These are phyloP conservation scores for Todiramphus chloris DNA, from an alignment of 2,113 vertebrate species.

Conservation along the genomic window DNA sequence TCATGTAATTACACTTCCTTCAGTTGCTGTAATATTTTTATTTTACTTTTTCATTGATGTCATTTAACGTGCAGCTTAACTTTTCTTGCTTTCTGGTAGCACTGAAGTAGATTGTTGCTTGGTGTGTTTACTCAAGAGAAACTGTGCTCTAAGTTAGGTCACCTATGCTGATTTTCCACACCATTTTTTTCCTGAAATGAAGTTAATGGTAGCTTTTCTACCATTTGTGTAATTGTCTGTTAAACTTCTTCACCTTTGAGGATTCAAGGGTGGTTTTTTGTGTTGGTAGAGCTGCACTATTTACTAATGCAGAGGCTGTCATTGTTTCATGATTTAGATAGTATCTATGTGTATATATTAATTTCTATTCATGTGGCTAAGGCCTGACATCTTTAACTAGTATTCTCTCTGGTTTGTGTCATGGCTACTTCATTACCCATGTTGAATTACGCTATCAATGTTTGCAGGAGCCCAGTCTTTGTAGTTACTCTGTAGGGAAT, in stretches of 20 bases:
- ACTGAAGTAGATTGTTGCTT: background rate
- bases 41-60: background rate
- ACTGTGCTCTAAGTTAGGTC: background rate
- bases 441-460: slow-evolving; percentile 19
- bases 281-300: background rate
- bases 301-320: background rate
- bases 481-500: background rate
- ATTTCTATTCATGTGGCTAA: slow-evolving; percentile 22
- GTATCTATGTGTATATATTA: slow-evolving; percentile 2
- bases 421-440: background rate
- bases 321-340: background rate
- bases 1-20: background rate
- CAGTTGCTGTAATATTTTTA: background rate
- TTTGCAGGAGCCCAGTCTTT: slow-evolving; percentile 8
- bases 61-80: background rate
- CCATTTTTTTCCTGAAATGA: background rate
- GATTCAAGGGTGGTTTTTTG: background rate
- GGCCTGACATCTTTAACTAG: background rate
- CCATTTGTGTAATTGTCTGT: background rate
- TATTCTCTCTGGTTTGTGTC: slow-evolving; percentile 26
- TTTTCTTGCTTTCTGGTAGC: background rate
- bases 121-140: background rate
- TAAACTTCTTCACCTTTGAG: background rate
- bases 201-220: background rate
- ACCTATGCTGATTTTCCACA: background rate